phyloP scores from a whole-genome alignment of 2,113 vertebrate genomes.

The Excalfactoria chinensis region DNA sequence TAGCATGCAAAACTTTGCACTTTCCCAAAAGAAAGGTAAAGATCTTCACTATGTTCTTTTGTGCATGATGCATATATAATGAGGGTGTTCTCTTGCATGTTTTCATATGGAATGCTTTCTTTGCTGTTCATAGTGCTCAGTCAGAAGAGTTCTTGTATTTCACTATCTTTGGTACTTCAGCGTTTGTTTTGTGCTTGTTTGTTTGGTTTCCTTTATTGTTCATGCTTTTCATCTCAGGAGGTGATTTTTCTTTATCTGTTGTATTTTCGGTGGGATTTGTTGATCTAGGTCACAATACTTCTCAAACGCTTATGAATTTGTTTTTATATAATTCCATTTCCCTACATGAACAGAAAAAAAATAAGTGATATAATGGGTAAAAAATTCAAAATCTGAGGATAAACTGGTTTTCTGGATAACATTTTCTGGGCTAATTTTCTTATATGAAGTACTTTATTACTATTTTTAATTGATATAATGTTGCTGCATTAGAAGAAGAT shows the following conservation, averaged over 20 bases:
- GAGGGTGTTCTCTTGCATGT: neutral
- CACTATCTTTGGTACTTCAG: neutral
- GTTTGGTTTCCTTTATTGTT: neutral
- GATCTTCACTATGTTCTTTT: neutral
- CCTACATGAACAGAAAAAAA: neutral
- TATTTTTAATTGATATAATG: neutral
- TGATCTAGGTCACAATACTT: neutral
- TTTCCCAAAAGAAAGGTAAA: neutral
- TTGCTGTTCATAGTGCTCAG: neutral
- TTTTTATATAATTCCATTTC: neutral
- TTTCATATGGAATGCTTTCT: neutral
- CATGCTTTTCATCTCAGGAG: fast-evolving
- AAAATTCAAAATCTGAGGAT: neutral
- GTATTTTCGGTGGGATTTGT: fast-evolving
- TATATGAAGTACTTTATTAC: neutral
- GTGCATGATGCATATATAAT: neutral
- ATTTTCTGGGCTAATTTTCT: neutral
- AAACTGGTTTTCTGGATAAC: neutral
- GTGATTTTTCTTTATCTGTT: neutral
- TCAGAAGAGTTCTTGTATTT: neutral
- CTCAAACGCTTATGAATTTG: neutral
- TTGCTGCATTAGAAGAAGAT: neutral
- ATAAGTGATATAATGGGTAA: fast-evolving
- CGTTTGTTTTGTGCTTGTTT: neutral
- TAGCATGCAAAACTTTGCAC: neutral